Base-by-base conservation (phyloP, 2,888 invertebrate species). In the Tanaodytes sp. region DNA sequence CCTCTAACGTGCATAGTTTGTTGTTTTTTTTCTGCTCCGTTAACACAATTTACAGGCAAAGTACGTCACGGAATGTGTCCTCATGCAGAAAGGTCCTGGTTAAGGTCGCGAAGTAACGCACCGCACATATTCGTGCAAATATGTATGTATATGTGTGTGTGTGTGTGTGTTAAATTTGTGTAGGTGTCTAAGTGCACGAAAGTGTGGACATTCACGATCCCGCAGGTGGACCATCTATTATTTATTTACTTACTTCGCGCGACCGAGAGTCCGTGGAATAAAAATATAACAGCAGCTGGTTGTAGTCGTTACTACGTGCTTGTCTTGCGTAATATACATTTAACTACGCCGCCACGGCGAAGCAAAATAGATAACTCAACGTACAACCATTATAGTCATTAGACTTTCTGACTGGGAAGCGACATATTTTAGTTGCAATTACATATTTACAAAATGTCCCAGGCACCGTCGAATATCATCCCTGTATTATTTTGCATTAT, bases 171-270 rank as follows among this genome's bases (percentile, higher is more conserved):
- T n/a, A n/a, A n/a, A n/a, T n/a, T n/a, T n/a, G n/a, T n/a, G n/a
- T n/a, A n/a, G n/a, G n/a, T n/a, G n/a, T n/a, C n/a, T n/a, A n/a
- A n/a, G n/a, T 23, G 14, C 6, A 14, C 15, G 31, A 18, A 58
- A 19, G 27, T 52, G 43, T 42, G 43, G 20, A 42, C 39, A 48
- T 49, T 39, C 30, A 52, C 45, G 51, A 64, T 55, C 64, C 65
- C 54, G 71, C 72, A 73, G 73, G 73, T 76, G 75, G 75, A 74
- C 73, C 72, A 73, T 75, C 66, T 72, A 75, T 77, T 77, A 77
- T 78, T 80, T 78, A 79, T 78, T 80, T 79, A 80, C 76, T 79
- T 77, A 78, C 72, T 70, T 71, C 65, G 46, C 70, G 65, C 66
- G 54, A 58, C 67, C 55, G 52, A 74, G 70, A 69, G 65, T 64